Evolutionary conservation across 2,888 invertebrate species (phyloP).

Genomic region (Eristalis pertinax): DNA sequence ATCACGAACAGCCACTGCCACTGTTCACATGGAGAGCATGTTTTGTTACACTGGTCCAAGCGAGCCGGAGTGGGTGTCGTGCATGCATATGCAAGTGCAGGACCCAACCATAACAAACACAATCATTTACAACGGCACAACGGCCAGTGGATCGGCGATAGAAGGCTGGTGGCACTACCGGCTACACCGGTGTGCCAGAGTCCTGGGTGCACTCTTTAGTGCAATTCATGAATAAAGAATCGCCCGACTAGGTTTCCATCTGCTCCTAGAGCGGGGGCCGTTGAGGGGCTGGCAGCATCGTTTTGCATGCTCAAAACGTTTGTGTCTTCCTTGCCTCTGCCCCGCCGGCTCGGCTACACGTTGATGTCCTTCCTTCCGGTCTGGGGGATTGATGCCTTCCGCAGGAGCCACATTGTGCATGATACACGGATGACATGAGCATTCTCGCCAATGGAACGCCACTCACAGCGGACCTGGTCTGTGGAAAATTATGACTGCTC

Average conservation of each 20-base stretch:
- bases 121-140: conserved; percentile 48
- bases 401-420: conserved; percentile 7
- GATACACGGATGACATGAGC: conserved; percentile 37
- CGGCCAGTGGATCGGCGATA: neutral
- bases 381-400: conserved; percentile 30
- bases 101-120: conserved; percentile 57
- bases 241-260: conserved; percentile 35
- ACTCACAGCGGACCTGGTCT: conserved; percentile 5
- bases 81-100: conserved; percentile 45
- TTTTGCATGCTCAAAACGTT: conserved; percentile 67
- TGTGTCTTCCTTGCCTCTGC: conserved; percentile 49
- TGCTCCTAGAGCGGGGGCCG: neutral
- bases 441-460: conserved; percentile 40
- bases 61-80: conserved; percentile 39
- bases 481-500: conserved; percentile 61
- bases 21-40: conserved; percentile 59
- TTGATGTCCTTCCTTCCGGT: conserved; percentile 51
- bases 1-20: conserved; percentile 29
- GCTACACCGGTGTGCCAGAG: neutral
- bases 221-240: conserved; percentile 71
- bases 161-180: conserved; percentile 3
- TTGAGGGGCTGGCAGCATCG: conserved; percentile 50
- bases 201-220: conserved; percentile 54
- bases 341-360: conserved; percentile 29
- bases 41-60: conserved; percentile 60